phyloP scores from a whole-genome alignment of 2,113 vertebrate species.

The Labeo catla region DNA sequence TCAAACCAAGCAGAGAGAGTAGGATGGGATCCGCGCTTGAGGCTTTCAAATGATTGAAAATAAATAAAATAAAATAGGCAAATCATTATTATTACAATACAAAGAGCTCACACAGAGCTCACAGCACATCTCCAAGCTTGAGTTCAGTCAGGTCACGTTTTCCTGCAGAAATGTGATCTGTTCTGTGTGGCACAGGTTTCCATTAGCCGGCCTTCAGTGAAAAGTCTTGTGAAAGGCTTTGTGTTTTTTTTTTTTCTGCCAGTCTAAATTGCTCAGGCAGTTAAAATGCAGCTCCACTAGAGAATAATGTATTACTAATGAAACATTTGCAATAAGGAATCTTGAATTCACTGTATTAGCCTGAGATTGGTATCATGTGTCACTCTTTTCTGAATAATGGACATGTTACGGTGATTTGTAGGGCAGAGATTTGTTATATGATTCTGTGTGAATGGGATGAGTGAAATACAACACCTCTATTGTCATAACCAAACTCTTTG shows the following conservation, averaged over 20 bases:
- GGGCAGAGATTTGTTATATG: not conserved
- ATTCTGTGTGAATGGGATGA: constrained; percentile 35
- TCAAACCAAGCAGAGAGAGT: not conserved
- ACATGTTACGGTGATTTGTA: not conserved
- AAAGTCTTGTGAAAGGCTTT: constrained; percentile 16
- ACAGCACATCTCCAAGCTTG: not conserved
- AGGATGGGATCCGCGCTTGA: not conserved
- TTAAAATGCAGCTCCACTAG: not conserved
- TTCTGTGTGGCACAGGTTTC: not conserved
- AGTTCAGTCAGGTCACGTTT: constrained; percentile 18
- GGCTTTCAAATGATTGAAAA: not conserved
- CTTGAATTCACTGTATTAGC: not conserved
- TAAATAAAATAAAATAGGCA: not conserved
- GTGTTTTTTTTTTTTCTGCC: not conserved
- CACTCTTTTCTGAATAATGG: not conserved
- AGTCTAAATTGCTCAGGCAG: not conserved
- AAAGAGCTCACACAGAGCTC: not conserved
- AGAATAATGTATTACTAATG: not conserved
- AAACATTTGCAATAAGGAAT: not conserved
- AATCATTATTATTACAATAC: constrained; percentile 4
- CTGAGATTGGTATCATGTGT: not conserved
- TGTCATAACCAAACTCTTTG: constrained; percentile 1
- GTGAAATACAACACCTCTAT: constrained; percentile 22
- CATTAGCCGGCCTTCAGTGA: not conserved
- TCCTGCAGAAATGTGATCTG: constrained; percentile 34